Conservation (phyloP, 37 sponge, comb jelly and placozoan genomes). For the Corticium candelabrum region DNA sequence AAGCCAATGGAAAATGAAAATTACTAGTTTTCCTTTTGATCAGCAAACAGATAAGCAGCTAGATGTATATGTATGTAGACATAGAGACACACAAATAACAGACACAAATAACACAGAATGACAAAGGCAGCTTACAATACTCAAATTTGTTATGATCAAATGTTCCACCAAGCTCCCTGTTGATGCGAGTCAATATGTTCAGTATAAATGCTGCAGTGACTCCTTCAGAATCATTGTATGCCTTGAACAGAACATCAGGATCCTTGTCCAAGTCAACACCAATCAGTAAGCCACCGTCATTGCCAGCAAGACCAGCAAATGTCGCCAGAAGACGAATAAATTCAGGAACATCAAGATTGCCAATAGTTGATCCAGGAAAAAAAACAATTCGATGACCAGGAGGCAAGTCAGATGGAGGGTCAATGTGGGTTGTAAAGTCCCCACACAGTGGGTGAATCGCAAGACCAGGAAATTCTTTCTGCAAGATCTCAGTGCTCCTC, state of each 20-base stretch:
- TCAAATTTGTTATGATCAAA: conserved; percentile 1
- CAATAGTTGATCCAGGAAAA: conserved; percentile 6
- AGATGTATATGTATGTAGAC: too few species aligned
- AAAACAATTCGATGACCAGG: conserved; percentile 1
- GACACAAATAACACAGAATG: too few species aligned
- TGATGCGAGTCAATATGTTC: neutral
- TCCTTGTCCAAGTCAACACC: conserved; percentile 12
- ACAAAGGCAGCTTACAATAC: too few species aligned
- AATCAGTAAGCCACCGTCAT: conserved; percentile 8
- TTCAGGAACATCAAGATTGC: neutral
- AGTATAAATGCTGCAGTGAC: conserved; percentile 2
- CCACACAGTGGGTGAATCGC: neutral
- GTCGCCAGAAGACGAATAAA: neutral
- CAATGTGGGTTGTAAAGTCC: neutral
- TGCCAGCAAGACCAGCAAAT: neutral
- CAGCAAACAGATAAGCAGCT: too few species aligned
- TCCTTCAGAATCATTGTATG: conserved; percentile 12
- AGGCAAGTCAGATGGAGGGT: neutral
- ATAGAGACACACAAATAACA: too few species aligned
- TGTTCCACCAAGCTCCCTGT: conserved; percentile 7
- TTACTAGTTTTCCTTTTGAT: too few species aligned
- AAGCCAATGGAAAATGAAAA: too few species aligned
- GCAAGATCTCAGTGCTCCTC: neutral
- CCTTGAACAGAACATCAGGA: neutral
- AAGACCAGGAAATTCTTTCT: neutral